Percentiles rank a stretch among this genome's conserved stretches.
These are phyloP conservation scores for Fukomys damarensis DNA, from an alignment of 2,113 vertebrate species.

Conservation along the genomic window DNA sequence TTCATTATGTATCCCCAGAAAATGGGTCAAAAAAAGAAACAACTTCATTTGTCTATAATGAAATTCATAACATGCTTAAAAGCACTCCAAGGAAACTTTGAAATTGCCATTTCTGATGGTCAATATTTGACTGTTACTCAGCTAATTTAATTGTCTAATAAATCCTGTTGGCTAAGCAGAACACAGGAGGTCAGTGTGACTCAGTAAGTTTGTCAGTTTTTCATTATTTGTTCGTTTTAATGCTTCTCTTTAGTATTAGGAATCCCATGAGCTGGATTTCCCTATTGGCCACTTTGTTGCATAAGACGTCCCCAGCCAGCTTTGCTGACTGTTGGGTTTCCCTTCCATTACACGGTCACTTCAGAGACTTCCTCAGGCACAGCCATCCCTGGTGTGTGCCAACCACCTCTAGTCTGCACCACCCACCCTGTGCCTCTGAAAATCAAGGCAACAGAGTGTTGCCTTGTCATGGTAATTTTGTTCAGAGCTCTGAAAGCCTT, in stretches of 20 bases:
- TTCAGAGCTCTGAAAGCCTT: background rate
- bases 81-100: background rate
- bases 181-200: background rate
- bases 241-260: background rate
- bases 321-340: background rate
- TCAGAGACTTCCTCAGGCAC: background rate
- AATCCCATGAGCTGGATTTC: background rate
- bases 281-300: background rate
- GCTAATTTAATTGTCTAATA: constrained; percentile 14
- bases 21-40: background rate
- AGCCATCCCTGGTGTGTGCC: background rate
- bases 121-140: constrained; percentile 18
- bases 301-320: background rate
- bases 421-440: background rate
- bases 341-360: background rate
- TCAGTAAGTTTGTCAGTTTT: background rate
- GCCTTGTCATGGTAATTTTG: background rate
- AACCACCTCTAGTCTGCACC: background rate
- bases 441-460: background rate
- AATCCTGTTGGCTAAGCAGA: background rate
- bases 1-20: background rate
- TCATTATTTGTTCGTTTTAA: background rate
- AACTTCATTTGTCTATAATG: background rate
- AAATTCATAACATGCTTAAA: constrained; percentile 33
- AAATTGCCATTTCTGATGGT: constrained; percentile 22